Base-by-base conservation (phyloP, 2,113 vertebrate species). In the Pluvialis apricaria region DNA sequence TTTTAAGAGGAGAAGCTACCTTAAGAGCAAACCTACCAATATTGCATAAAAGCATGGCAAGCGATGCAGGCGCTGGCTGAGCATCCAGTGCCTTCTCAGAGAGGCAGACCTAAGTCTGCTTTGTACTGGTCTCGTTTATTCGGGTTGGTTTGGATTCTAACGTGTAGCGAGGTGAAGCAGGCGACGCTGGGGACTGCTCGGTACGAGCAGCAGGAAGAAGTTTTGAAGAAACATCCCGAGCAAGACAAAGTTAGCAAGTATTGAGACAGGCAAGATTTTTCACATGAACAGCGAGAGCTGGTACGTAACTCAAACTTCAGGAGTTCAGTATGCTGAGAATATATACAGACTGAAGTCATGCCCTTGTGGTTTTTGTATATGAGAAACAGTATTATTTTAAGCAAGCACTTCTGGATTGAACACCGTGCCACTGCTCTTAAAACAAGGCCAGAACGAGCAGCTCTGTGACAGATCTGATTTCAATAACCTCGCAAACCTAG, bases 71-170 rank as follows among this genome's bases (percentile, higher is more conserved):
- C 0, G 13, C 52, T 8, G 66, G 36, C 32, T 20, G 36, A 42
- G 49, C 38, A 4, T 5, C 11, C 69, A 0, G 17, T 21, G 86
- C 49, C 26, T 8, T 9, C 62, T 11, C 45, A 21, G 44, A 15
- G 49, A 51, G 45, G 22, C 70, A 54, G 54, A 22, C 3, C 72
- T 2, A 4, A 0, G 15, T 12, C 80, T 49, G 49, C 72, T 42
- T 15, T 4, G 25, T 5, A 14, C 71, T 1, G 5, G 7, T 6
- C 66, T 34, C 6, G 0, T 19, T 28, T 47, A 21, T 11, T 36
- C 0, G 5, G 45, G 12, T 14, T 12, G 26, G 44, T 51, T 38
- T 25, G 77, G 55, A 38, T 34, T 55, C 29, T 10, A 34, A 32
- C 0, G 2, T 2, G 22, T 13, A 5, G 21, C 1, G 3, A 55